phyloP scores from a whole-genome alignment of 37 sponge, comb jelly and placozoan genomes.

The Geodia barretti region DNA sequence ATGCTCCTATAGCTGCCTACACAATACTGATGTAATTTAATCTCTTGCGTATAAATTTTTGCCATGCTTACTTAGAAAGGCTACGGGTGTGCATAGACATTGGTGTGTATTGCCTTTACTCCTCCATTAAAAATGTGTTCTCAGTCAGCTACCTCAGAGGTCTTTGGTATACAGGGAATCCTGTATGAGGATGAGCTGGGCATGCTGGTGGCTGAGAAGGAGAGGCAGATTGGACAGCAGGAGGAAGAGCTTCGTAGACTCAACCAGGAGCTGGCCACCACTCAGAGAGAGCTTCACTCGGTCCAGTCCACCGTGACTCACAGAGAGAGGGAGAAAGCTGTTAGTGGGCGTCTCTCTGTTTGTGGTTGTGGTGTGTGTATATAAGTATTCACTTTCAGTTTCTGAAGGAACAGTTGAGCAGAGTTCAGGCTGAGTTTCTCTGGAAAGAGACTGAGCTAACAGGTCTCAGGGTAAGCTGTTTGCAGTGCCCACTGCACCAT shows the following conservation, averaged over 20 bases:
- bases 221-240: not conserved
- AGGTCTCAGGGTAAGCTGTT: not conserved
- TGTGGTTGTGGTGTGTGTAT: too few species aligned
- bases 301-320: not conserved
- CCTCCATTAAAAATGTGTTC: too few species aligned
- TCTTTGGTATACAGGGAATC: not conserved
- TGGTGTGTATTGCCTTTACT: too few species aligned
- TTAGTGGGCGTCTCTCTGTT: too few species aligned
- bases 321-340: not conserved
- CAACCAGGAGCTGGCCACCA: not conserved
- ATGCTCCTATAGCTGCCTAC: too few species aligned
- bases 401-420: not conserved
- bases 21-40: too few species aligned
- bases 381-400: too few species aligned
- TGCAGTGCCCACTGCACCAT: too few species aligned
- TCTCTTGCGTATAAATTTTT: too few species aligned
- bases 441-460: not conserved
- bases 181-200: not conserved
- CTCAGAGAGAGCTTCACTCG: not conserved
- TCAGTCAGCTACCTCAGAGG: too few species aligned
- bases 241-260: not conserved
- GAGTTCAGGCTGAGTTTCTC: not conserved
- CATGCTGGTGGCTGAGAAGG: not conserved
- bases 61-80: too few species aligned
- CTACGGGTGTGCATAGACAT: too few species aligned